Percentiles rank a stretch among this genome's conserved stretches.
phyloP scores from a whole-genome alignment of 2,888 invertebrate species.

The Drosophila seclusa region DNA sequence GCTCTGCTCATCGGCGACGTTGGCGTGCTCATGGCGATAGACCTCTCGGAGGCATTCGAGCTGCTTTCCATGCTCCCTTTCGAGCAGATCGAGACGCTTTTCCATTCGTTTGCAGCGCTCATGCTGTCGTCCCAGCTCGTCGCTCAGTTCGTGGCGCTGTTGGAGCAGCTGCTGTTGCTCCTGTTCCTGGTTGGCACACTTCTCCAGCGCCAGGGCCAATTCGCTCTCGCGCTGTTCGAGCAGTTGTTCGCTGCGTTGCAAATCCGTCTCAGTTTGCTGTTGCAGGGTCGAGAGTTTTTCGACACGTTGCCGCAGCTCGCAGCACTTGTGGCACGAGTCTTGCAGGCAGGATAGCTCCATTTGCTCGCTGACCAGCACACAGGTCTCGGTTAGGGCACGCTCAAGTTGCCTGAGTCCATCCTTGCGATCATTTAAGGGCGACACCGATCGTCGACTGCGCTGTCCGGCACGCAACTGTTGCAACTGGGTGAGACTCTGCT shows the following conservation, averaged over 20 bases:
- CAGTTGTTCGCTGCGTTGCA: constrained; percentile 81
- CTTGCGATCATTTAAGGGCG: constrained; percentile 88
- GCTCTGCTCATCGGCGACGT: constrained; percentile 87
- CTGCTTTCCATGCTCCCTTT: constrained; percentile 93
- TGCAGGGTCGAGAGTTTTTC: constrained; percentile 85
- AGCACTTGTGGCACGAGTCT: constrained; percentile 87
- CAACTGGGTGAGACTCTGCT: constrained; percentile 89
- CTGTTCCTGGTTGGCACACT: constrained; percentile 83
- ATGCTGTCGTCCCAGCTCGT: constrained; percentile 87
- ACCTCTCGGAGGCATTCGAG: constrained; percentile 92
- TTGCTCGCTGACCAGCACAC: constrained; percentile 85
- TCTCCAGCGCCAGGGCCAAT: constrained; percentile 80
- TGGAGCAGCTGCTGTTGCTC: constrained; percentile 83
- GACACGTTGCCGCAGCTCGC: constrained; percentile 86
- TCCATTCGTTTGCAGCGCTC: constrained; percentile 91
- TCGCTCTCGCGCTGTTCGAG: constrained; percentile 83
- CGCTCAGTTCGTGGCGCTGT: constrained; percentile 85
- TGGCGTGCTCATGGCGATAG: constrained; percentile 87
- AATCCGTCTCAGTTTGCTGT: constrained; percentile 81
- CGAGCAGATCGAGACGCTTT: constrained; percentile 89
- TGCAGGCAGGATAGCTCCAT: constrained; percentile 85
- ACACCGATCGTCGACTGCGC: constrained; percentile 88
- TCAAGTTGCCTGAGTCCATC: constrained; percentile 88
- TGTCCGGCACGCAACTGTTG: constrained; percentile 87
- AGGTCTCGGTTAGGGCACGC: constrained; percentile 87